Evolutionary conservation across 2,797 vertebrate species (phyloP), one percentile per base, ranked within the genome.

Genomic region (Neosilurus hyrtlii): DNA sequence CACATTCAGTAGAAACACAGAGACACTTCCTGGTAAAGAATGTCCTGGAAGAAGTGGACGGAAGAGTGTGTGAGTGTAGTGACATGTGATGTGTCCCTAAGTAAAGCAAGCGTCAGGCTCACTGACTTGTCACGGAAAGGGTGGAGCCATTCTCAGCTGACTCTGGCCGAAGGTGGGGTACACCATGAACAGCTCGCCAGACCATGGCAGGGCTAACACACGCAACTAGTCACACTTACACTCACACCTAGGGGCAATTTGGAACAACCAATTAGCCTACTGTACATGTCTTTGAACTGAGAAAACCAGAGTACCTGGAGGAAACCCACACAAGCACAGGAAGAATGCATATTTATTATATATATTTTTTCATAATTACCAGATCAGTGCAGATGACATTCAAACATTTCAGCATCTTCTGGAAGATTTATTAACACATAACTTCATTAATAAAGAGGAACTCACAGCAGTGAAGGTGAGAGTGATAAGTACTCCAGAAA

Each of bases 401-500:
- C 24, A 26, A 26, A 26, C 61, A 63, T 63, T 63, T 26, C 62
- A 63, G 62, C 62, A 63, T 24, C 43, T 43, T 43, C 26, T 66
- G 26, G 26, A 35, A 20, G 7, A 67, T 67, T 35, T 35, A 66
- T 66, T 66, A 3, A 16, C 1, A 65, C 12, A 26, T 6, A 35
- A 16, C 30, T 4, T 8, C 0, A 0, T 43, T 5, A 68, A 20
- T 93, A 91, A 86, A 90, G 35, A 59, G 52, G 14, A 37, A 94
- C 95, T 93, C 93, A 96, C 95, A 57, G 94, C 94, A 85, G 95
- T 95, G 65, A 93, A 95, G 1, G 96, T 94, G 87, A 99, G 92
- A n/a, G 96, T 95, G 59, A 95, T 96, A 81, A 99, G 91, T 71
- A 98, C 95, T 8, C 97, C 97, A 0, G 96, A 97, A 88, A 98